Conservation (phyloP, 2,797 vertebrate genomes). For the Dicrostonyx torquatus region DNA sequence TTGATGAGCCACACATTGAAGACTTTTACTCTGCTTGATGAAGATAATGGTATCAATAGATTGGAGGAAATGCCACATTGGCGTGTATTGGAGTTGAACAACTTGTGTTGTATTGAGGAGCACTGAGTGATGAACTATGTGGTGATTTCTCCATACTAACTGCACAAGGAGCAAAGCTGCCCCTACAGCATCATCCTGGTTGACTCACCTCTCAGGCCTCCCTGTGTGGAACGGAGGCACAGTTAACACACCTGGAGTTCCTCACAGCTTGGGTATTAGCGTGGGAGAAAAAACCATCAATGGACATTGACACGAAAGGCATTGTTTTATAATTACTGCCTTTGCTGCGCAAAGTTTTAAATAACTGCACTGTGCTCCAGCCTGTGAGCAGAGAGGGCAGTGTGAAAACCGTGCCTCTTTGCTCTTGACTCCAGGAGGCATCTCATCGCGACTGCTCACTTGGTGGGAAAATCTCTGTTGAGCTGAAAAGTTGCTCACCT, state of each 20-base stretch:
- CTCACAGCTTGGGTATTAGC: background rate
- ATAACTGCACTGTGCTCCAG: background rate
- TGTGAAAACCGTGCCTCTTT: background rate
- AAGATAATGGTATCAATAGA: background rate
- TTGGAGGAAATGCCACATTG: background rate
- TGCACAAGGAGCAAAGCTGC: no score
- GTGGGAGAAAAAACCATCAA: background rate
- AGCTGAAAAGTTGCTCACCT: background rate
- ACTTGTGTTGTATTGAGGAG: background rate
- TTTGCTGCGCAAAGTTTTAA: slow-evolving; percentile 24
- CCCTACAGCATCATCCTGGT: background rate
- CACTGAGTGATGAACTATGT: no score
- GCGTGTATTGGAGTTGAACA: background rate
- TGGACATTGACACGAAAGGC: background rate
- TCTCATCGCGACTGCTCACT: background rate
- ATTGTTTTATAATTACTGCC: background rate
- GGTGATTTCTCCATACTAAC: background rate
- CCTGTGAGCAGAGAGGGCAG: background rate
- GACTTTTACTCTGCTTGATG: background rate
- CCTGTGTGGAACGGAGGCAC: no score
- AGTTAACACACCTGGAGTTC: background rate
- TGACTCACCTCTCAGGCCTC: background rate
- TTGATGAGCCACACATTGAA: background rate
- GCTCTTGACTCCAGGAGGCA: no score
- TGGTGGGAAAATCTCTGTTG: no score